Evolutionary conservation across 1,140 invertebrate species (phyloP).

Genomic region (Choristoneura fumiferana): DNA sequence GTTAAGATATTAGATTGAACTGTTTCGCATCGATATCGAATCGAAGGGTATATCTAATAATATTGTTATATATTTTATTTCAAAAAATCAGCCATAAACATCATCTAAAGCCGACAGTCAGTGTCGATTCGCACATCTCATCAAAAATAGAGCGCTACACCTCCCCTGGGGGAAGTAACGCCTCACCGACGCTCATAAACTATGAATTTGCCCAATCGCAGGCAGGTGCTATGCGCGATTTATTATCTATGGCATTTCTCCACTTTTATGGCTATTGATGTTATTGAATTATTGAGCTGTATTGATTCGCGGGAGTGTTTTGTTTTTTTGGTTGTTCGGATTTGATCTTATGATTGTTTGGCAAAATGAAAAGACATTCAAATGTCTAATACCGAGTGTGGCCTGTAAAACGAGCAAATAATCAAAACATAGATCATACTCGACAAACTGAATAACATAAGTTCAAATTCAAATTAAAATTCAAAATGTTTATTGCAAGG

Average conservation of each 20-base stretch:
- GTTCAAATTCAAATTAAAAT: no score
- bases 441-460: no score
- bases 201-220: constrained; percentile 66
- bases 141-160: constrained; percentile 14
- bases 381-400: no score
- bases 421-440: no score
- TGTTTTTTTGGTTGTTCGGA: no score
- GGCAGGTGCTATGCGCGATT: constrained; percentile 66
- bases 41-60: no score
- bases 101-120: constrained; percentile 15
- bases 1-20: no score
- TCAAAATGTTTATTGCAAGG: no score
- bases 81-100: constrained; percentile 14
- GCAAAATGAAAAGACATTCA: no score
- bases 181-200: constrained; percentile 64
- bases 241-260: constrained; percentile 49
- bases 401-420: no score
- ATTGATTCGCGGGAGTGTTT: constrained; percentile 3
- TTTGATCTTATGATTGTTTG: no score
- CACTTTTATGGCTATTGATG: constrained; percentile 42
- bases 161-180: neutral
- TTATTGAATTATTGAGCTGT: constrained; percentile 44
- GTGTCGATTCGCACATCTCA: constrained; percentile 2
- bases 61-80: neutral
- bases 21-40: no score